phyloP scores from a whole-genome alignment of 2,113 vertebrate species.

The Ammospiza caudacuta region DNA sequence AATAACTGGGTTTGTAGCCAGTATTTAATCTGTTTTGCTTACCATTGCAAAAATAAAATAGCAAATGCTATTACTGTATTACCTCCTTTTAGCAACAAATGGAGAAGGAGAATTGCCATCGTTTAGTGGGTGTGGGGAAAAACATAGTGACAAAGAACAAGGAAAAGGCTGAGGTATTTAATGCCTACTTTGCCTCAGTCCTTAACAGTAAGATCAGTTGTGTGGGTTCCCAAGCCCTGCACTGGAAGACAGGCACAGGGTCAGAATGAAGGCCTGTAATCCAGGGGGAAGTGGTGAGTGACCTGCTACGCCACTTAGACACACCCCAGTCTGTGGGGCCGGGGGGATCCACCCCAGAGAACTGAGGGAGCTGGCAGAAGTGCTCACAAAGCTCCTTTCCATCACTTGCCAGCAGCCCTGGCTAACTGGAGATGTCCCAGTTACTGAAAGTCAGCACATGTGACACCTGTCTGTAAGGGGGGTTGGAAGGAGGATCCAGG shows the following conservation, averaged over 20 bases:
- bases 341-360: neutral
- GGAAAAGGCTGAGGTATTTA: neutral
- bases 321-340: neutral
- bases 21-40: conserved; percentile 57
- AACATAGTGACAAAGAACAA: neutral
- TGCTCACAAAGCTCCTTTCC: neutral
- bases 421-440: neutral
- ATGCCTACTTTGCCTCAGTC: neutral
- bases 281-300: neutral
- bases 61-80: conserved; percentile 21
- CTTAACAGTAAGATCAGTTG: neutral
- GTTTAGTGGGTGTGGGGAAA: neutral
- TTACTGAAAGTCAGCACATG: neutral
- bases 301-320: neutral
- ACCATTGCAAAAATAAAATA: conserved; percentile 57
- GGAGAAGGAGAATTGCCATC: neutral
- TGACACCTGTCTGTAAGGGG: too few species aligned
- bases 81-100: neutral
- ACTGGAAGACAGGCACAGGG: neutral
- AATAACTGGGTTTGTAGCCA: conserved; percentile 48
- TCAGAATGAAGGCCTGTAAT: neutral
- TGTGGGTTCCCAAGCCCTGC: neutral
- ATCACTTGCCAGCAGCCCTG: neutral
- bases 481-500: neutral
- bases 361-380: neutral